Conservation (phyloP, 2,113 vertebrate genomes). For the Rhynchomys soricoides region DNA sequence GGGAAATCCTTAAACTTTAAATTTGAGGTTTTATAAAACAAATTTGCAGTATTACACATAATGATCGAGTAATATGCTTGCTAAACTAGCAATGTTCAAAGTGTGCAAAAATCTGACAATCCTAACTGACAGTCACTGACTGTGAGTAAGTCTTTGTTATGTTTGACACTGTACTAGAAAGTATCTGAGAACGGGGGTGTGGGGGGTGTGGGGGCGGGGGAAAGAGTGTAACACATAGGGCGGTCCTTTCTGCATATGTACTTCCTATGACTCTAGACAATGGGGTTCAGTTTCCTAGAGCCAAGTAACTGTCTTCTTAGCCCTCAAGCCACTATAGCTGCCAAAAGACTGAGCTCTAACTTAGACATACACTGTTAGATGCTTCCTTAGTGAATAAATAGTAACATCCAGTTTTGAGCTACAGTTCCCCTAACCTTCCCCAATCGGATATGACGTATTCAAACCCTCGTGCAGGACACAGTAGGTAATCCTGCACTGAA, state of each 20-base stretch:
- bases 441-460: neutral
- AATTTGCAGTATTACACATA: conserved; percentile 37
- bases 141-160: neutral
- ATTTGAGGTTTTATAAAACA: conserved; percentile 18
- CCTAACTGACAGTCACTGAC: conserved; percentile 32
- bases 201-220: neutral
- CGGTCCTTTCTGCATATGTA: neutral
- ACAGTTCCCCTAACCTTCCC: neutral
- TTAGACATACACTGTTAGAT: neutral
- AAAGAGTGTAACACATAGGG: neutral
- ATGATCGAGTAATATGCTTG: conserved; percentile 25
- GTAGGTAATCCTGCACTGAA: neutral
- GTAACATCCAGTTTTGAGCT: conserved; percentile 38
- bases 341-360: neutral
- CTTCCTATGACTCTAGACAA: neutral
- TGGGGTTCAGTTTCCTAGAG: neutral
- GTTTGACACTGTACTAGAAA: conserved; percentile 35
- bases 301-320: neutral
- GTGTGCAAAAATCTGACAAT: conserved; percentile 24
- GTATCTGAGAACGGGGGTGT: neutral
- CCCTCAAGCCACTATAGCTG: neutral
- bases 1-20: conserved; percentile 56
- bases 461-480: neutral
- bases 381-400: neutral
- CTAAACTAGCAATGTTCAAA: conserved; percentile 40